Evolutionary conservation across 2,888 invertebrate species (phyloP), one percentile per base, ranked within the genome.

Genomic region (Smittia sp.): DNA sequence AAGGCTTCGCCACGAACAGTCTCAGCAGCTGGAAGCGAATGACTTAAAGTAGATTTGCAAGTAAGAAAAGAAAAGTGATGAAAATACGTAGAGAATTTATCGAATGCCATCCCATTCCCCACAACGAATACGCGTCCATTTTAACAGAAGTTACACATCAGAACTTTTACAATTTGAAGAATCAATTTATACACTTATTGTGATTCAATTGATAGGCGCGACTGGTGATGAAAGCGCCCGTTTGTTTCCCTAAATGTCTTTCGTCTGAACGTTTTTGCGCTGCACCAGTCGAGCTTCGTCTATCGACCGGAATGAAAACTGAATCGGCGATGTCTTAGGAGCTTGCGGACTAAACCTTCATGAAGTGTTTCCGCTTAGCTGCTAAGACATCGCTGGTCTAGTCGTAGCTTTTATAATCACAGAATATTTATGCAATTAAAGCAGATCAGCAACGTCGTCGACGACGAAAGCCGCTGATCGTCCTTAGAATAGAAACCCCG

Each of bases 41-140:
- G n/a, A 58, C 32, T 46, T 18, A 58, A 58, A 58, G 18, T 58
- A 22, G 22, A 20, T 58, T 58, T 46, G 20, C 22, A 13, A 58
- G 3, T 11, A 46, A 46, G 46, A 58, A 22, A 58, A 58, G n/a
- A 65, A 24, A 32, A 62, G 62, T 62, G 62, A 62, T 62, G 18
- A 62, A 18, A 46, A 62, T 62, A 65, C 65, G 65, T 65, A 65
- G 32, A 27, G 65, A 65, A 65, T 65, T 65, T 65, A 65, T 65
- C 25, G 58, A 9, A 58, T 13, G 58, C 58, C 58, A 58, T 58
- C 58, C 58, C 22, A 46, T 46, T 46, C 46, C 46, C 46, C 46
- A 46, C 46, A 46, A 46, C 15, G 32, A 32, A 32, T 32, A 46
- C 7, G n/a, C 58, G 58, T 58, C 58, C 58, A 58, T 58, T 58